Evolutionary conservation across 1,140 invertebrate species (phyloP).

Genomic region (Charaxes varanes): DNA sequence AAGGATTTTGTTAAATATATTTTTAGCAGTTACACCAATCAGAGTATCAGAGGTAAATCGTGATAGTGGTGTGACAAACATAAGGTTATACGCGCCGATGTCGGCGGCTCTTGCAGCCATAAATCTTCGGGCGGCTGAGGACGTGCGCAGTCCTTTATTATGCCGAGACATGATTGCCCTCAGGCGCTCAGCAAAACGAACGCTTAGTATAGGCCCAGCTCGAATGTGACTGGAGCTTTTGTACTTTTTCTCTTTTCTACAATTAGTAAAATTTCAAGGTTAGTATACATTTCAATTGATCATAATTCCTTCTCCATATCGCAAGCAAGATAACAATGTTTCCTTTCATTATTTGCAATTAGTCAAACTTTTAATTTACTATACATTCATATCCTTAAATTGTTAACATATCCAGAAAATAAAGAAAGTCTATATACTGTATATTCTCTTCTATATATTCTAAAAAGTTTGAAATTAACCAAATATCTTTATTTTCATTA

Average conservation of each 20-base stretch:
- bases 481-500: no score
- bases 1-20: no score
- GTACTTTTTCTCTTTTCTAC: constrained; percentile 30
- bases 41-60: constrained; percentile 34
- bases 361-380: no score
- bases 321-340: no score
- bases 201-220: constrained; percentile 43
- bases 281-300: constrained; percentile 12
- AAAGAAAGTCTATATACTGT: no score
- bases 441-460: no score
- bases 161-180: constrained; percentile 63
- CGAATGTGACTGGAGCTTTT: constrained; percentile 26
- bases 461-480: no score
- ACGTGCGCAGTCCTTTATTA: constrained; percentile 64
- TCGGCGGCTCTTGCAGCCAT: constrained; percentile 43
- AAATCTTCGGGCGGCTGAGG: constrained; percentile 57
- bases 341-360: no score
- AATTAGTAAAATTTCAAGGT: constrained; percentile 46
- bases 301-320: no score
- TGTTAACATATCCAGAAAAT: no score
- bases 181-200: constrained; percentile 56
- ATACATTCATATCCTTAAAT: no score
- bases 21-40: constrained; percentile 36
- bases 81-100: constrained; percentile 35
- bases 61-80: constrained; percentile 57